These are phyloP conservation scores for Taurulus bubalis DNA, from an alignment of 2,113 vertebrate genomes.

Conservation along the genomic window DNA sequence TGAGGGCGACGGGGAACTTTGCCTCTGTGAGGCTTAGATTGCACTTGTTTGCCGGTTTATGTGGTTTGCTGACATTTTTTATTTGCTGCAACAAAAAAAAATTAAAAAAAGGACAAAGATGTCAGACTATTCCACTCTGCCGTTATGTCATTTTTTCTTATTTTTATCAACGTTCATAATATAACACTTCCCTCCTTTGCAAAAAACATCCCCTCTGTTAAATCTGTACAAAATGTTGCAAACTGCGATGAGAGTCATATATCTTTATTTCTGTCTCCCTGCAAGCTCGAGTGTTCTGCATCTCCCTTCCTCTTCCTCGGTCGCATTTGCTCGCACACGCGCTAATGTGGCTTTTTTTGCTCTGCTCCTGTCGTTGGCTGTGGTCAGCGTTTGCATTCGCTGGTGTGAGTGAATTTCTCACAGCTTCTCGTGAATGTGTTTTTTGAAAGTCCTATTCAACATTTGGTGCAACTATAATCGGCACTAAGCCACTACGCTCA, in stretches of 20 bases:
- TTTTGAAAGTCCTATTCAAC: constrained; percentile 81
- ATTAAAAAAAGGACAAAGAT: constrained; percentile 5
- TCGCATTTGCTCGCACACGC: constrained; percentile 51
- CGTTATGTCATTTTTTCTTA: constrained; percentile 18
- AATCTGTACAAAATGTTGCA: constrained; percentile 32
- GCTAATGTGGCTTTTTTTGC: constrained; percentile 61
- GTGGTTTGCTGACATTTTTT: background rate
- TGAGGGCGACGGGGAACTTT: constrained; percentile 41
- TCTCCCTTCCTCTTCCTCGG: constrained; percentile 59
- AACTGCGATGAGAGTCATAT: constrained; percentile 36
- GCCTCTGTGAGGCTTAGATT: constrained; percentile 2
- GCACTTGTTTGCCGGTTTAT: constrained; percentile 1
- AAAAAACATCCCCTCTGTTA: constrained; percentile 31
- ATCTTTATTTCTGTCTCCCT: constrained; percentile 54
- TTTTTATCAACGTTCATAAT: constrained; percentile 18
- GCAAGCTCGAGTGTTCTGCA: constrained; percentile 39
- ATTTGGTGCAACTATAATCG: constrained; percentile 83
- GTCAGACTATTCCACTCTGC: constrained; percentile 5
- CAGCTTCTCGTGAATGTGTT: constrained; percentile 81
- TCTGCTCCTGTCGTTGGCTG: constrained; percentile 74
- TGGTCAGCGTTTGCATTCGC: constrained; percentile 77
- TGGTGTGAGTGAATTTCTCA: constrained; percentile 81
- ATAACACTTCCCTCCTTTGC: constrained; percentile 29
- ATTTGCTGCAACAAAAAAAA: background rate
- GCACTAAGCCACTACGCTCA: constrained; percentile 76